Evolutionary conservation across 2,113 vertebrate genomes (phyloP).

Genomic region (Brachypteracias leptosomus): DNA sequence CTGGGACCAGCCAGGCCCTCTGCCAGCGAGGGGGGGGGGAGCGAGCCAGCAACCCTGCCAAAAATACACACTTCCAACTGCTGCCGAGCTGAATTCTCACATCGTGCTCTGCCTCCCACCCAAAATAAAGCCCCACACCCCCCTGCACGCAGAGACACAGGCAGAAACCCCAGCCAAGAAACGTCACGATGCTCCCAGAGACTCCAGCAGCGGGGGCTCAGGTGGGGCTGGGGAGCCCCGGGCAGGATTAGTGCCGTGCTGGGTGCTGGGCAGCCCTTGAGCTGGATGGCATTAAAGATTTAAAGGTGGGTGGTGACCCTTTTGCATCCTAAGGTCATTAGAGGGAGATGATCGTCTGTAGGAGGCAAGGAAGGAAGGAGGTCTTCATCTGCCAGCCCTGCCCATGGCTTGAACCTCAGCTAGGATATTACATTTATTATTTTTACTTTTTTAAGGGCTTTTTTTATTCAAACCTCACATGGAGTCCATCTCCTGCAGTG

Average conservation of each 20-base stretch:
- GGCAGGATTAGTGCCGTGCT: background rate
- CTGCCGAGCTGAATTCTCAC: background rate
- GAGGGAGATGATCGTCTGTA: background rate
- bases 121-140: background rate
- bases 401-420: background rate
- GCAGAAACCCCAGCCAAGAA: background rate
- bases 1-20: background rate
- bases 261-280: background rate
- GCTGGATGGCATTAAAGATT: background rate
- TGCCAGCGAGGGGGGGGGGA: background rate
- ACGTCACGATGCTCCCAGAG: rapidly evolving
- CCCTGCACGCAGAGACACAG: rapidly evolving
- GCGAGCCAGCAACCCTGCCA: background rate
- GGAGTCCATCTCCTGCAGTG: rapidly evolving
- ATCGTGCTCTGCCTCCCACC: background rate
- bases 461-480: background rate
- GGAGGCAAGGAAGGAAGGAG: background rate
- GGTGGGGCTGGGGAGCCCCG: rapidly evolving
- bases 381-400: background rate
- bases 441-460: background rate
- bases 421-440: background rate
- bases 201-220: rapidly evolving
- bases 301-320: background rate
- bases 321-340: background rate
- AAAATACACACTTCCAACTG: background rate